Percentiles rank a stretch among this genome's conserved stretches.
Evolutionary conservation across 2,113 vertebrate genomes (phyloP).

Genomic region (Alces alces): DNA sequence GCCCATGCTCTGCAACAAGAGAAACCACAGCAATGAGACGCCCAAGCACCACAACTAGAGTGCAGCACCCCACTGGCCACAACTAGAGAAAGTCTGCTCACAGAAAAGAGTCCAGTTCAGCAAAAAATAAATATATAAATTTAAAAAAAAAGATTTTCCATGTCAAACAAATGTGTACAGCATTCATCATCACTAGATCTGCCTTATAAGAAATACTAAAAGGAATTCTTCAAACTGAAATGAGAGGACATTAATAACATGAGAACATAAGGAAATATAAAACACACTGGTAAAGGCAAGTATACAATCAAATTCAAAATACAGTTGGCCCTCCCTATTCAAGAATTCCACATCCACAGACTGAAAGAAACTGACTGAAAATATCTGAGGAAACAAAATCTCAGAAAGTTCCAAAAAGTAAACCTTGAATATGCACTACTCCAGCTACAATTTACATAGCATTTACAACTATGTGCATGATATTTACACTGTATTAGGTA

Average conservation of each 20-base stretch:
- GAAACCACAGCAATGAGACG: not conserved
- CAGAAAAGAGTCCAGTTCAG: not conserved
- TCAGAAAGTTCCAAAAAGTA: not conserved
- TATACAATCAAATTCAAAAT: not conserved
- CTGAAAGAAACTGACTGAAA: not conserved
- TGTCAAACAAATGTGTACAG: not conserved
- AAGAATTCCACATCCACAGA: not conserved
- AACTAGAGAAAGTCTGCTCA: not conserved
- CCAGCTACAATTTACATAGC: not conserved
- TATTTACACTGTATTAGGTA: not conserved
- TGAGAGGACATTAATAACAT: not conserved
- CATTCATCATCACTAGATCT: not conserved
- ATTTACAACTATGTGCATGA: not conserved
- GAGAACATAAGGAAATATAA: not conserved
- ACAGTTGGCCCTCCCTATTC: not conserved
- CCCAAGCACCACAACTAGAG: not conserved
- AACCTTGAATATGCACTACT: not conserved
- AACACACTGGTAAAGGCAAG: not conserved
- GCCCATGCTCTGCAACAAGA: not conserved
- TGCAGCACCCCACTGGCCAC: not conserved
- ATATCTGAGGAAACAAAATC: not conserved
- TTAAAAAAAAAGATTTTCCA: not conserved
- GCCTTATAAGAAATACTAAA: not conserved
- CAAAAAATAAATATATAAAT: not conserved
- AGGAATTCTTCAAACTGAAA: not conserved